Base-by-base conservation (phyloP, 2,888 invertebrate species). In the Drosophila fulvimacula region DNA sequence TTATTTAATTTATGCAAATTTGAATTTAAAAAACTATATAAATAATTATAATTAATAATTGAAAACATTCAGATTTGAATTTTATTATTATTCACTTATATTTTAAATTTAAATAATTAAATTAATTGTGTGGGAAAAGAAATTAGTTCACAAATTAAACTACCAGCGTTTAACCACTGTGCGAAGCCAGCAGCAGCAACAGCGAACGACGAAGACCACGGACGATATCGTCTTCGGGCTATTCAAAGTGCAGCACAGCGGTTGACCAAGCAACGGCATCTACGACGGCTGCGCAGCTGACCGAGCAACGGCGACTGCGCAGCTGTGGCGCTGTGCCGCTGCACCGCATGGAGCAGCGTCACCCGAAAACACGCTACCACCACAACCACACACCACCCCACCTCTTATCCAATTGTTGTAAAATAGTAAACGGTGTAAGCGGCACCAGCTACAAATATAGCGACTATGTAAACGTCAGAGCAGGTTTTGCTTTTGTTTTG, bases 371-470 rank as follows among this genome's bases (percentile, higher is more conserved):
- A n/a, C n/a, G n/a, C n/a, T n/a, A n/a, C n/a, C n/a, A n/a, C n/a
- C n/a, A n/a, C n/a, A n/a, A n/a, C n/a, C 11, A 13, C 55, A 19
- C 10, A 5, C 21, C 34, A 32, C 24, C 24, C 24, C 53, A 13
- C 17, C 53, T 10, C 42, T 21, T 19, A 10, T 34, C 21, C 42
- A 52, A 48, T 58, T 30, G 21, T 15, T 63, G 78, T 63, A 64
- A 73, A 36, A 36, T 36, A 65, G 82, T 56, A 76, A 79, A 53
- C 60, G 76, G 66, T 82, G 81, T 66, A 70, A 81, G 73, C 76
- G 81, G 73, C 68, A 81, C 76, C 64, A 62, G 82, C 78, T 78
- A 73, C 78, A 73, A 75, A 73, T 75, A 78, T 69, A 67, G 79
- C 66, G 56, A 44, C 65, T 62, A 44, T 44, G 62, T 38, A 48